Base-by-base conservation (phyloP, 2,888 invertebrate species). In the Nesidiocoris tenuis region DNA sequence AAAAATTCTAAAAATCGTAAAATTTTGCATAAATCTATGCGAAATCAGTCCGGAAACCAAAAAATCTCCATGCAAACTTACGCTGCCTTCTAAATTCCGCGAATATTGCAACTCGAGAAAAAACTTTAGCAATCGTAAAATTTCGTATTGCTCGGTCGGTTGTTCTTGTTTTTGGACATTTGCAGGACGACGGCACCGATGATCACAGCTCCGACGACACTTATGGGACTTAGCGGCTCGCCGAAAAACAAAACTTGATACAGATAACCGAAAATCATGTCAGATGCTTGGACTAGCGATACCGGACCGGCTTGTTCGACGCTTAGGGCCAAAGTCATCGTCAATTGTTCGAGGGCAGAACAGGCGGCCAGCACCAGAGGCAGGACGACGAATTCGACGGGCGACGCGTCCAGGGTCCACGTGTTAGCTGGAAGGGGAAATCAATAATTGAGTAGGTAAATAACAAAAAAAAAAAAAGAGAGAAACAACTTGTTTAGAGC, bases 271-370 rank as follows among this genome's bases (percentile, higher is more conserved):
- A 77, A 78, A 61, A 78, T 55, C 3, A 78, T 75, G 61, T 78
- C 78, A 1, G 77, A 65, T 7, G 77, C 78, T 61, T 78, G 78
- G 9, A 75, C 54, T 5, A 78, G 55, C 18, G 76, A 59, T 3
- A 78, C 78, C 2, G 75, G 72, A 17, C 78, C 78, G 25, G 78
- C 78, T 5, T 77, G 74, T 55, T 78, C 78, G 0, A 70, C 21
- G 18, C 25, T 65, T 7, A 78, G 74, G 1, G 78, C 76, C n/a
- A 76, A 18, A 2, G 75, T 74, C 74, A 78, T 70, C 19, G 75
- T 56, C n/a, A 76, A 19, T 24, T 78, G 76, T 25, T 78, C 76
- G 0, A 25, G 18, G 1, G 61, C 24, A 18, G 72, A 61, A 16
- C 76, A 76, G 9, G 67, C 16, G 3, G 61, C 21, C 61, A 77